Evolutionary conservation across 2,888 invertebrate genomes (phyloP).

Genomic region (Keiferia lycopersicella): DNA sequence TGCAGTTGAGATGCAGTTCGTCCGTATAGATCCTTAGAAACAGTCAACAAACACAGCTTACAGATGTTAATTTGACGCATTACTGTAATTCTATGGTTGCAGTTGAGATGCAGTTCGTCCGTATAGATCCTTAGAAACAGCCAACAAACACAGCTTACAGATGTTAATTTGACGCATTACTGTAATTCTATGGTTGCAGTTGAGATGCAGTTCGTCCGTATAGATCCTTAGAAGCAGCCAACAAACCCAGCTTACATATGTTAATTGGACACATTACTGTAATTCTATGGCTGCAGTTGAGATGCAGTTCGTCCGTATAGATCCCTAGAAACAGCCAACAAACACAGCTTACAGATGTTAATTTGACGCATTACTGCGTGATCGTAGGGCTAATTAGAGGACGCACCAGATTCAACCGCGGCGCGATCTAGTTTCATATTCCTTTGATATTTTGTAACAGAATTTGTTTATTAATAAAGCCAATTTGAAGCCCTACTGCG

Average conservation of each 20-base stretch:
- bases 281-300: too few relatives aligned
- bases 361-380: slow-evolving; percentile 36
- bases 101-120: too few relatives aligned
- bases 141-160: not conserved
- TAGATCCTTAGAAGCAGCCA: not conserved
- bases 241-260: not conserved
- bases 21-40: too few relatives aligned
- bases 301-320: too few relatives aligned
- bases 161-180: not conserved
- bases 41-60: not conserved
- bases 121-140: not conserved
- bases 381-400: slow-evolving; percentile 45
- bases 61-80: slow-evolving; percentile 18
- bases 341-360: slow-evolving; percentile 14
- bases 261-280: too few relatives aligned
- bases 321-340: not conserved
- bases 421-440: slow-evolving; percentile 29
- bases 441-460: slow-evolving; percentile 15
- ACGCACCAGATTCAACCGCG: slow-evolving; percentile 36
- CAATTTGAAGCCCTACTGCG: not conserved
- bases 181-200: too few relatives aligned
- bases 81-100: slow-evolving; percentile 34
- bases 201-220: too few relatives aligned
- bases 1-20: too few relatives aligned
- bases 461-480: not conserved